These are phyloP conservation scores for Myotis daubentonii DNA, from an alignment of 2,797 vertebrate species.

Conservation along the genomic window DNA sequence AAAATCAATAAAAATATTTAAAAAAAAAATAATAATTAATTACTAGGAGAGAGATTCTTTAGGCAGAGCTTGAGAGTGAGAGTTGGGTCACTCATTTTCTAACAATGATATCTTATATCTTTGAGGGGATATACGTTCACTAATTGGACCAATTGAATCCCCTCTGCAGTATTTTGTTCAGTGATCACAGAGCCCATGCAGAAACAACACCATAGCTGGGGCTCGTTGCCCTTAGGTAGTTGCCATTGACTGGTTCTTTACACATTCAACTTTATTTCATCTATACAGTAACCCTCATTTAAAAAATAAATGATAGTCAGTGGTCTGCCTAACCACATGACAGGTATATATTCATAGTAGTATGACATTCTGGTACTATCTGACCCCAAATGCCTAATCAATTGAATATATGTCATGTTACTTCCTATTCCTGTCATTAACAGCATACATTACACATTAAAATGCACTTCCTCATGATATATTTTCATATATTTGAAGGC, in stretches of 20 bases:
- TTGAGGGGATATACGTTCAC: not conserved
- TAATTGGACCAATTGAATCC: not conserved
- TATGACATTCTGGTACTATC: not conserved
- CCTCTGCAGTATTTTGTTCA: not conserved
- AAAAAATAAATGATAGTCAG: not conserved
- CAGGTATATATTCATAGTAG: not conserved
- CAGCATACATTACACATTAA: not conserved
- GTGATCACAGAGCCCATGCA: fast-evolving
- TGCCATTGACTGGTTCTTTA: not conserved
- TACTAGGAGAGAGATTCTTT: not conserved
- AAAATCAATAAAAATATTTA: too few relatives aligned
- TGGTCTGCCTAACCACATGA: not conserved
- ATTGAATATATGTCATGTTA: not conserved
- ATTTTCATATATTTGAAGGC: not conserved
- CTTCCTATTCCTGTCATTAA: not conserved
- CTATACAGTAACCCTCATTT: not conserved
- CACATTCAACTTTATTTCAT: not conserved
- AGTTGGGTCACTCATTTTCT: not conserved
- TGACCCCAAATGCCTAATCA: not conserved
- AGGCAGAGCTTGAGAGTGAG: not conserved
- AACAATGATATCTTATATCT: not conserved
- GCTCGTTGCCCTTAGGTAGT: not conserved
- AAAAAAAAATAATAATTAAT: not conserved
- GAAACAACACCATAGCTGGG: not conserved
- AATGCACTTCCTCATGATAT: not conserved